Conservation (phyloP, 1,140 invertebrate species). For the Microvelia longipes region DNA sequence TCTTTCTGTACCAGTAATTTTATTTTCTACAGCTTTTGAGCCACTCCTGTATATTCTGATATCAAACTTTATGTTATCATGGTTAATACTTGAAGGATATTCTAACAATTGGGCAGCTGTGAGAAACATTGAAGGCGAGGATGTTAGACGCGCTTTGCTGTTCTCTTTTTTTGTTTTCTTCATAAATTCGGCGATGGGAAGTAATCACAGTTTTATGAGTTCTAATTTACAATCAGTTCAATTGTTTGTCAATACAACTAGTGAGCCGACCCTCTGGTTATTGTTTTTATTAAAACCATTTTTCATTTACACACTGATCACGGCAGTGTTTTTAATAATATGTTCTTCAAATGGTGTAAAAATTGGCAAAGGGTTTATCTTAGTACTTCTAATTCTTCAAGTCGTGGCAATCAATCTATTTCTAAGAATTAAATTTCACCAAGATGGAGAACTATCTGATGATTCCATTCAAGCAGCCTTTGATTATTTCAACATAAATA, state of each 20-base stretch:
- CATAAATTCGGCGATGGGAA: background rate
- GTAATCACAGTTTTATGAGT: background rate
- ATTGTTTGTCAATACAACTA: background rate
- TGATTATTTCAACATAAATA: background rate
- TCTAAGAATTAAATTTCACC: background rate
- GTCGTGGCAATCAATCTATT: background rate
- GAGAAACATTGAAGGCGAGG: background rate
- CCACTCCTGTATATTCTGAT: background rate
- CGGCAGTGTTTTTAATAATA: background rate
- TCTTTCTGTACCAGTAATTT: background rate
- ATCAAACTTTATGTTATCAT: background rate
- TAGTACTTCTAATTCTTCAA: background rate
- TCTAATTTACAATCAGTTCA: background rate
- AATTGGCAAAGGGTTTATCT: background rate
- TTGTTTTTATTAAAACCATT: background rate
- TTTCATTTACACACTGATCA: background rate
- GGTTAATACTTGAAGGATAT: background rate
- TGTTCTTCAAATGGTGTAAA: background rate
- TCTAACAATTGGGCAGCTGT: background rate
- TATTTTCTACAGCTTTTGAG: background rate
- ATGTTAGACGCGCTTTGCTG: background rate
- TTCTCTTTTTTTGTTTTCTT: background rate
- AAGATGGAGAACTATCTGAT: background rate
- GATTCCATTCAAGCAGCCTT: background rate
- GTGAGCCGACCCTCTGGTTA: background rate